These are phyloP conservation scores for Leptopilina boulardi DNA, from an alignment of 1,140 invertebrate genomes.

Conservation along the genomic window DNA sequence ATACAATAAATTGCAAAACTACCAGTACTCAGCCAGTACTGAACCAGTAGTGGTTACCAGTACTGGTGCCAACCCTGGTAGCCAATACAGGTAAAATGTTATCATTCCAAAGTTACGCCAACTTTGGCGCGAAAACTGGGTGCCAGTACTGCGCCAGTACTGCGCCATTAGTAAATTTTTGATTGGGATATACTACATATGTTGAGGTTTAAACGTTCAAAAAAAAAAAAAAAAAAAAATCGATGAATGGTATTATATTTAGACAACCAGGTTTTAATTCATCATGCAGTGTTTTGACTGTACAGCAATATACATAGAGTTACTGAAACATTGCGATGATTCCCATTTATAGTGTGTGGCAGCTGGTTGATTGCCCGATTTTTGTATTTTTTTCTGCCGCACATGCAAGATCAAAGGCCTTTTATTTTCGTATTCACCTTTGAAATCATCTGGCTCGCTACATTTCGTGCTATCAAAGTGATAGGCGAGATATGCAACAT, in stretches of 20 bases:
- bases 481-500: constrained; percentile 17
- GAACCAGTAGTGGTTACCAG: too few species aligned
- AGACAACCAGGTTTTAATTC: not conserved
- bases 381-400: constrained; percentile 1
- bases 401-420: constrained; percentile 23
- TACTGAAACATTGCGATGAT: constrained; percentile 7
- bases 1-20: too few species aligned
- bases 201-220: too few species aligned
- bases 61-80: too few species aligned
- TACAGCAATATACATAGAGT: too few species aligned
- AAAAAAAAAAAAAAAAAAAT: not conserved
- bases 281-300: not conserved
- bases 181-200: too few species aligned
- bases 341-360: constrained; percentile 6
- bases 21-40: too few species aligned
- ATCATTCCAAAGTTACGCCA: too few species aligned
- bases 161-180: too few species aligned
- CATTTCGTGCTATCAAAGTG: constrained; percentile 29
- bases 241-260: not conserved
- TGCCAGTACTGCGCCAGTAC: too few species aligned
- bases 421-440: constrained; percentile 30
- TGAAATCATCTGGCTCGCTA: constrained; percentile 24
- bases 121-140: too few species aligned
- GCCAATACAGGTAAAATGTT: too few species aligned
- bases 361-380: constrained; percentile 27